Evolutionary conservation across 2,888 invertebrate genomes (phyloP).

Genomic region (Synergus japonicus): DNA sequence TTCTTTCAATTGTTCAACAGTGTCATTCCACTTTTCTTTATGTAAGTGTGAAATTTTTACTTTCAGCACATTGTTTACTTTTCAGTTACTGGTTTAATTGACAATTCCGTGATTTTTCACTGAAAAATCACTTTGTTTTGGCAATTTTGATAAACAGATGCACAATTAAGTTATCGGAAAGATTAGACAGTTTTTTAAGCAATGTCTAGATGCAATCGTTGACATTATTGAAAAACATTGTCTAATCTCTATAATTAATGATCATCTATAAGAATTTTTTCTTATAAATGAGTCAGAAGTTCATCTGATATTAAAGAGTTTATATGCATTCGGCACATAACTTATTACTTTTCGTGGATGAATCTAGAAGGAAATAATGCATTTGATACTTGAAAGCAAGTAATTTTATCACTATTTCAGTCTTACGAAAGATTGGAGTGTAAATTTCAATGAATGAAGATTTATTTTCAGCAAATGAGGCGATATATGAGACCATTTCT

Average conservation of each 20-base stretch:
- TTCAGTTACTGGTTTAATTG: neutral
- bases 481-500: slow-evolving; percentile 21
- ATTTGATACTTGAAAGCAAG: neutral
- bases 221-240: neutral
- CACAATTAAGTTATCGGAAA: too few species aligned
- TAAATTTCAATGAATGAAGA: slow-evolving; percentile 8
- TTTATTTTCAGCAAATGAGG: slow-evolving; percentile 20
- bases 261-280: too few species aligned
- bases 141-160: too few species aligned
- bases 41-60: neutral
- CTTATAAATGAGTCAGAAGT: too few species aligned
- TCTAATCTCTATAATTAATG: too few species aligned
- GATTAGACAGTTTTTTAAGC: too few species aligned
- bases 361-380: neutral
- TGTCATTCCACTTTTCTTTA: slow-evolving; percentile 2
- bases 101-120: too few species aligned
- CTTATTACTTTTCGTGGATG: too few species aligned
- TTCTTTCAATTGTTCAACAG: slow-evolving; percentile 37
- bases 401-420: neutral
- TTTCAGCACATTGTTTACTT: neutral
- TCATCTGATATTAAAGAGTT: too few species aligned
- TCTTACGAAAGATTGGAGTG: neutral
- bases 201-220: neutral
- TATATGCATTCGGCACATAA: too few species aligned
- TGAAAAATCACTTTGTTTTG: too few species aligned